Base-by-base conservation (phyloP, 2,113 vertebrate genomes). In the Mormoops blainvillei region DNA sequence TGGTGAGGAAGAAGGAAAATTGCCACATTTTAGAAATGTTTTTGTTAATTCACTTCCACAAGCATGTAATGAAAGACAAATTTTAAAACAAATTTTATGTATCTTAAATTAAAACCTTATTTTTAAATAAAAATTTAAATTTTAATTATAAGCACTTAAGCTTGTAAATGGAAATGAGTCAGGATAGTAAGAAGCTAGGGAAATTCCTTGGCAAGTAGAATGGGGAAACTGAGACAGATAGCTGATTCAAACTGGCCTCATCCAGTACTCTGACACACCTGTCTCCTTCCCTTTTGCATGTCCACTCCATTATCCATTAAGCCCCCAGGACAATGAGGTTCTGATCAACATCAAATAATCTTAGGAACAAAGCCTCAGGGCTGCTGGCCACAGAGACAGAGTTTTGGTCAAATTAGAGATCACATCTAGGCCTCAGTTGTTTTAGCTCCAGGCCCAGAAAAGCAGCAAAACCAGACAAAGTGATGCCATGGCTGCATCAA, bases 111-210 rank as follows among this genome's bases (percentile, higher is more conserved):
- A 67, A 67, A 88, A 28, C 84, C 82, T 56, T 61, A 50, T 91
- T 95, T 94, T 91, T n/a, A 97, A 96, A 94, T 89, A 89, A 80
- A 96, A 86, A 56, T 88, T 89, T 68, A 80, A 68, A 74, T 91
- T 93, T 13, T 61, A 77, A 28, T 89, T 92, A 45, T 3, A 92
- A 73, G 11, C 50, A 73, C 33, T 86, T 91, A 89, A 89, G 84
- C 33, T 94, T 97, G 22, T 94, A 73, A 94, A 82, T 77, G 19
- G 28, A 74, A 68, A 68, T 68, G 67, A 68, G 67, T 8, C 67
- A 38, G n/a, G n/a, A 36, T 68, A 4, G n/a, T 38, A 38, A 68
- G 67, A 36, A 36, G n/a, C 36, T 68, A 68, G n/a, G 36, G 38
- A 68, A 68, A 68, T 68, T 68, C 11, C 10, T 68, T 68, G n/a